Evolutionary conservation across 2,113 vertebrate species (phyloP).

Genomic region (Colossoma macropomum): DNA sequence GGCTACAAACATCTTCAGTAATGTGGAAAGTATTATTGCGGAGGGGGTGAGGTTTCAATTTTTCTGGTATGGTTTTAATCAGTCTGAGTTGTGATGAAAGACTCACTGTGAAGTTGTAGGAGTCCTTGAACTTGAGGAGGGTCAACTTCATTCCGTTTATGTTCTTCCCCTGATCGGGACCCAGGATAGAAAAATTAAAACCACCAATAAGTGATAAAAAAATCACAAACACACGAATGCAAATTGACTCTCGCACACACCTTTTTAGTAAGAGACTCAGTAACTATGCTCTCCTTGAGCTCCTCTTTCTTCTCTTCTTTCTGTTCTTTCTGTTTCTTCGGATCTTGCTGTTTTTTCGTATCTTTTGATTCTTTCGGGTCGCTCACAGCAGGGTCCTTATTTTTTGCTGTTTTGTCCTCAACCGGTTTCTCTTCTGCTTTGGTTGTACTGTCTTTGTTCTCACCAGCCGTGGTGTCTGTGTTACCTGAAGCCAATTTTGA

Average conservation of each 20-base stretch:
- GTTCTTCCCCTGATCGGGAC: conserved; percentile 56
- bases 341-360: background rate
- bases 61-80: no score
- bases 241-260: background rate
- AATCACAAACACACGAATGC: background rate
- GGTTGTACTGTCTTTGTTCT: rapidly evolving
- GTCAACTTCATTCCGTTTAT: conserved; percentile 51
- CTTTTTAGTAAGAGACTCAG: background rate
- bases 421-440: background rate
- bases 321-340: rapidly evolving
- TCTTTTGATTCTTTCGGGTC: no score
- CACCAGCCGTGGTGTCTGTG: rapidly evolving
- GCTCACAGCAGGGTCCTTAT: no score
- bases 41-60: no score
- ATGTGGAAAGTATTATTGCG: no score
- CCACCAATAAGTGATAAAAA: background rate
- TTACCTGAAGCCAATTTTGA: background rate
- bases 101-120: conserved; percentile 83
- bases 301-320: conserved; percentile 1
- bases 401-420: background rate
- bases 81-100: background rate
- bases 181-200: background rate
- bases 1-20: no score
- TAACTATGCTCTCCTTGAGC: background rate
- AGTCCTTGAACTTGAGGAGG: conserved; percentile 61